Conservation (phyloP, 1,140 invertebrate species). For the Maconellicoccus hirsutus region DNA sequence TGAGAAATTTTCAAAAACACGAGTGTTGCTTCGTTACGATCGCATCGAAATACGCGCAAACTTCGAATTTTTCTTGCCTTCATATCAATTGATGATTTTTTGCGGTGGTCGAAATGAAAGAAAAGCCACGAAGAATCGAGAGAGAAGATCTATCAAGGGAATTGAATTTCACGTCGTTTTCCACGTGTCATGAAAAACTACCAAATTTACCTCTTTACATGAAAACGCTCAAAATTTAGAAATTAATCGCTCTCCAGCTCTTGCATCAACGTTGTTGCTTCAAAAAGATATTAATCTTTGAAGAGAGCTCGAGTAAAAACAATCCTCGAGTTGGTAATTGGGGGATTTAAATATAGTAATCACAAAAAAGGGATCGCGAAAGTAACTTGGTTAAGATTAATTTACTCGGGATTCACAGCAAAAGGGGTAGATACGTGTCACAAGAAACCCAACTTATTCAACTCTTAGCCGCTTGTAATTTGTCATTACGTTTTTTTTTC, state of each 20-base stretch:
- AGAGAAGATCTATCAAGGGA: no score
- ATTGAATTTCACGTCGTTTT: no score
- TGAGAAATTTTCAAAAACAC: background rate
- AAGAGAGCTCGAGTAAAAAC: background rate
- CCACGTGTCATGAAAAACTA: no score
- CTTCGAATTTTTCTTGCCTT: background rate
- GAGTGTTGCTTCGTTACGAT: background rate
- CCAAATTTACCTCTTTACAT: no score
- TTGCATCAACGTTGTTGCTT: background rate
- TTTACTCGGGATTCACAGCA: background rate
- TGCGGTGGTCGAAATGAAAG: background rate
- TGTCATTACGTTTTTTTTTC: background rate
- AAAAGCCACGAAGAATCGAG: no score
- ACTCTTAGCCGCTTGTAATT: background rate
- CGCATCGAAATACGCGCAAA: background rate
- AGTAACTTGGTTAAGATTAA: conserved; percentile 4
- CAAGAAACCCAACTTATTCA: background rate
- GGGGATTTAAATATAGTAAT: background rate
- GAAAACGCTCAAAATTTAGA: background rate
- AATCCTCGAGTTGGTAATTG: background rate
- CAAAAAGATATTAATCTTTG: background rate
- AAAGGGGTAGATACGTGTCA: background rate
- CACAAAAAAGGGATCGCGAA: background rate
- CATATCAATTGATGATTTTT: background rate
- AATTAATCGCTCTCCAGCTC: background rate